Conservation (phyloP, 2,888 invertebrate genomes). For the Ditylenchus weischeri region DNA sequence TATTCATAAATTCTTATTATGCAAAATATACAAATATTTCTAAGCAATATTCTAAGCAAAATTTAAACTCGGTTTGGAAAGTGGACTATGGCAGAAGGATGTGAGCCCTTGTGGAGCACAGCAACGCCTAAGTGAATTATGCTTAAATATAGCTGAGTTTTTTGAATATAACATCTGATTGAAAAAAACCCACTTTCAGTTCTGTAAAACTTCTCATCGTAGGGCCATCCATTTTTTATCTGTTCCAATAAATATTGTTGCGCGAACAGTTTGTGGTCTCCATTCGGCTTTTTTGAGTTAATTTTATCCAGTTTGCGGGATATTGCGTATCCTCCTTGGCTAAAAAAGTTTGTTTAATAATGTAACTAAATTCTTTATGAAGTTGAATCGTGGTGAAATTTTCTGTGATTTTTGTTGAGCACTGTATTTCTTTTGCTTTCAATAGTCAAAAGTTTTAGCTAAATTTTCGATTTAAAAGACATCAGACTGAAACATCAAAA, state of each 20-base stretch:
- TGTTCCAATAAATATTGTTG: conserved; percentile 46
- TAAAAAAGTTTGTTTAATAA: too few relatives aligned
- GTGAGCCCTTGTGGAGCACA: conserved; percentile 22
- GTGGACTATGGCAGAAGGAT: conserved; percentile 31
- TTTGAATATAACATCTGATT: not conserved
- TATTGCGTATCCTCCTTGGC: conserved; percentile 32
- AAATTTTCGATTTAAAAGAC: too few relatives aligned
- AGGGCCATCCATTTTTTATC: conserved; percentile 57
- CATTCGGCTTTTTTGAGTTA: conserved; percentile 7
- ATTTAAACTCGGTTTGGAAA: conserved; percentile 26
- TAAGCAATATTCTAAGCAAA: not conserved
- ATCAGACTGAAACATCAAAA: too few relatives aligned
- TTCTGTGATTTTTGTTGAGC: too few relatives aligned
- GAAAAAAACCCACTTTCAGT: conserved; percentile 28
- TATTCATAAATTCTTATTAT: not conserved
- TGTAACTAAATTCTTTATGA: too few relatives aligned
- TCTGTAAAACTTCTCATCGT: conserved; percentile 54
- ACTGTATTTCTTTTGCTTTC: too few relatives aligned
- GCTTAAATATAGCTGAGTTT: too few relatives aligned
- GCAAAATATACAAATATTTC: not conserved
- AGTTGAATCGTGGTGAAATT: too few relatives aligned
- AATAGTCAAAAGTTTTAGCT: too few relatives aligned
- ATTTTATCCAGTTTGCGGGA: conserved; percentile 23
- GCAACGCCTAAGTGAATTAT: conserved; percentile 20
- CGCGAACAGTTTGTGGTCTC: conserved; percentile 4